Base-by-base conservation (phyloP, 2,888 invertebrate species). In the Orthosia incerta region DNA sequence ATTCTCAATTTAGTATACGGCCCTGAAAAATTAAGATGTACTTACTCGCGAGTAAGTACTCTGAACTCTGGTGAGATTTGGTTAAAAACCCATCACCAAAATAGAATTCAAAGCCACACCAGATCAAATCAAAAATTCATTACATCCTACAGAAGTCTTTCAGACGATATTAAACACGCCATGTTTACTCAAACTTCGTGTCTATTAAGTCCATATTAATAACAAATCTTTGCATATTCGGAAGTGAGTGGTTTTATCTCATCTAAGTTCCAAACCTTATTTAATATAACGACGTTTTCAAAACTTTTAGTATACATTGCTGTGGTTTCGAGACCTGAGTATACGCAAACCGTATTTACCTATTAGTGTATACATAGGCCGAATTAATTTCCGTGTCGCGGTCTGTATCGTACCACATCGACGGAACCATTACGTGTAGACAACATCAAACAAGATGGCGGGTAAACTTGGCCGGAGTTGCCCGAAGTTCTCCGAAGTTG, bases 321-420 rank as follows among this genome's bases (percentile, higher is more conserved):
- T 71, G 69, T 9, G 61, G 71, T n/a, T 55, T 15, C 13, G 3
- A 55, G 60, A 69, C 62, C 26, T 48, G 60, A 31, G 68, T 61
- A 67, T 48, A 63, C 45, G 53, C 46, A 31, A 39, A 53, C 51
- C 48, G 53, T 79, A 83, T 67, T 71, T 71, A 79, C 63, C 65
- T 31, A 78, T 69, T 66, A 63, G 51, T 79, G 74, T 84, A 65
- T 75, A 74, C 81, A 61, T 79, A 79, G 85, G 87, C 83, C 79
- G 83, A 88, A 89, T 90, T 90, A 91, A 92, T 92, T 89, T 90
- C 89, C 91, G 86, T 82, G 62, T 71, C 76, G 91, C 76, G 91
- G 91, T 90, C 87, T 76, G 80, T 80, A 85, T 80, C 71, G 53
- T 59, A 86, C 84, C 85, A 71, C 84, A 81, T 84, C 88, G 83